These are phyloP conservation scores for Sphecodes monilicornis DNA, from an alignment of 2,888 invertebrate species.

Conservation along the genomic window DNA sequence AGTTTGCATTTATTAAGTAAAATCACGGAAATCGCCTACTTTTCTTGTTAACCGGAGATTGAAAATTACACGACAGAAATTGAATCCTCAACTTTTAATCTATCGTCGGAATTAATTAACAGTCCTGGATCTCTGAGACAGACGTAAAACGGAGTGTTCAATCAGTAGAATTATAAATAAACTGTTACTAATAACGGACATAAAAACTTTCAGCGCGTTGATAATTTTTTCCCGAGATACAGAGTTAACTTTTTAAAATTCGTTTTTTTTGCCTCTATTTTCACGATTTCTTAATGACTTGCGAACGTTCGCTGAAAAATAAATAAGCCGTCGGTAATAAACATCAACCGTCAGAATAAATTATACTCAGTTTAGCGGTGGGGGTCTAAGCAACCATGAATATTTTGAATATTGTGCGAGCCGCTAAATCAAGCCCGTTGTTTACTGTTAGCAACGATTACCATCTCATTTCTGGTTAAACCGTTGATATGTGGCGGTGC, in stretches of 20 bases:
- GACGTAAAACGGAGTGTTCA: not conserved
- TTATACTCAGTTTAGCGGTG: not conserved
- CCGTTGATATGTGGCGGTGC: not conserved
- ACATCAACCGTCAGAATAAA: not conserved
- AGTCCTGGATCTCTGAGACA: not conserved
- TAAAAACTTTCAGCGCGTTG: not conserved
- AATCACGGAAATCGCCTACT: not conserved
- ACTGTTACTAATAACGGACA: not conserved
- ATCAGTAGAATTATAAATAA: not conserved
- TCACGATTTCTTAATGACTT: not conserved
- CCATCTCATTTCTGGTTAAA: constrained; percentile 7
- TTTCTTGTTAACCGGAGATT: not conserved
- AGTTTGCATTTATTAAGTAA: not conserved
- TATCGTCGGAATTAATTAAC: not conserved
- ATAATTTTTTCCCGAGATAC: not conserved
- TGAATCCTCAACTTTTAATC: not conserved
- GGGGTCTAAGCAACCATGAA: not conserved
- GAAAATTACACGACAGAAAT: not conserved
- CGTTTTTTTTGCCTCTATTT: not conserved
- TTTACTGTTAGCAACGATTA: constrained; percentile 10
- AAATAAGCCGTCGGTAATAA: not conserved
- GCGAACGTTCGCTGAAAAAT: not conserved
- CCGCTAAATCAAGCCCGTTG: not conserved
- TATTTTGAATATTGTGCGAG: constrained; percentile 3
- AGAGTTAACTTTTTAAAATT: not conserved